These are phyloP conservation scores for Phenganax subtilis DNA, from an alignment of 92 coral and sea anemone species.

Conservation along the genomic window DNA sequence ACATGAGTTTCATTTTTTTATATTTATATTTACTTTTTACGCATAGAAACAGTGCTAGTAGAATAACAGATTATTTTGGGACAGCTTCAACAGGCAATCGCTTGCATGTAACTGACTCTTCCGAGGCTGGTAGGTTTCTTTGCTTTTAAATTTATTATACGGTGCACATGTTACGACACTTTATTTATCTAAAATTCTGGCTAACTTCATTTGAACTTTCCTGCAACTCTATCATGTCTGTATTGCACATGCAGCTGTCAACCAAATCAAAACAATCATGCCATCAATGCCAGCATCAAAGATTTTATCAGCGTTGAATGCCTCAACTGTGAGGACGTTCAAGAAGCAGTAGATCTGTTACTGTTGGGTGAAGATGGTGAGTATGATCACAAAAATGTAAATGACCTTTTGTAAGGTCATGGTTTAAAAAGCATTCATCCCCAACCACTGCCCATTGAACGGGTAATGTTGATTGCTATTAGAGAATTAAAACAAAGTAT, in stretches of 20 bases:
- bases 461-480: too few relatives aligned
- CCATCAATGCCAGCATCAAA: slow-evolving; percentile 12
- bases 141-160: not conserved
- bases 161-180: slow-evolving; percentile 9
- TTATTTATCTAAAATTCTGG: not conserved
- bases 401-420: too few relatives aligned
- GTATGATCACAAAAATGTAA: not conserved
- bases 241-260: slow-evolving; percentile 3
- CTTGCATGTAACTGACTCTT: not conserved
- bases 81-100: slow-evolving; percentile 10
- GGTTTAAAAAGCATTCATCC: too few relatives aligned
- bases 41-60: slow-evolving; percentile 10
- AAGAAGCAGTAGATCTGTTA: slow-evolving; percentile 19
- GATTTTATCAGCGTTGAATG: slow-evolving; percentile 9
- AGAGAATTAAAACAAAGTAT: too few relatives aligned
- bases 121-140: slow-evolving; percentile 17
- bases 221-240: not conserved
- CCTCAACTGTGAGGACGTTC: slow-evolving; percentile 1
- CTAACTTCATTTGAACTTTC: not conserved
- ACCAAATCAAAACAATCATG: slow-evolving; percentile 4
- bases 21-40: not conserved
- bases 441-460: too few relatives aligned
- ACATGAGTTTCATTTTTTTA: not conserved
- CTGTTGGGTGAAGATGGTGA: slow-evolving; percentile 8
- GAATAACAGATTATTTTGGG: slow-evolving; percentile 15